These are phyloP conservation scores for Paramormyrops kingsleyae DNA, from an alignment of 2,113 vertebrate species.

Conservation along the genomic window DNA sequence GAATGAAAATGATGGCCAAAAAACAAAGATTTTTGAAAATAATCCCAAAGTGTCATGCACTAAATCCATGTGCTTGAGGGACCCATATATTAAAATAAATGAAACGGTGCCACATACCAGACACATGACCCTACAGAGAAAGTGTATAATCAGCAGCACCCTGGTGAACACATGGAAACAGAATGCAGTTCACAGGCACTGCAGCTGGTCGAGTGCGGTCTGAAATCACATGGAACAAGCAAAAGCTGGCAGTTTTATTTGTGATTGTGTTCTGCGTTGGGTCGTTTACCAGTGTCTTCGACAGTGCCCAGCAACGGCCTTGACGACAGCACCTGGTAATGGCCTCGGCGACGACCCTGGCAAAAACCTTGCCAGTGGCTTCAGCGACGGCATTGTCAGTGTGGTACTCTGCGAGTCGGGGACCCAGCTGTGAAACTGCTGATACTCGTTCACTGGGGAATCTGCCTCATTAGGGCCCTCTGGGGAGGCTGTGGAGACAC, in stretches of 20 bases:
- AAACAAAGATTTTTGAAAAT: not conserved
- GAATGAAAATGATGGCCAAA: not conserved
- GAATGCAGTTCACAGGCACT: not conserved
- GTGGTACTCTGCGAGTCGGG: not conserved
- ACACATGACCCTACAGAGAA: not conserved
- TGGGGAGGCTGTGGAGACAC: conserved; percentile 28
- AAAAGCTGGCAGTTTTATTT: not conserved
- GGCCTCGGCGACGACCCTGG: not conserved
- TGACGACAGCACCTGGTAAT: not conserved
- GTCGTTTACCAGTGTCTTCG: not conserved
- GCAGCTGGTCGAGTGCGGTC: not conserved
- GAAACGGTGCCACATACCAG: not conserved
- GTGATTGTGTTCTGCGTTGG: not conserved
- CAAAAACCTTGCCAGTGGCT: not conserved
- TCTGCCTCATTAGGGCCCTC: conserved; percentile 47
- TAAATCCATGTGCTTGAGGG: not conserved
- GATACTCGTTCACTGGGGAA: conserved; percentile 21
- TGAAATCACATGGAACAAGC: not conserved
- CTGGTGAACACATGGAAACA: not conserved
- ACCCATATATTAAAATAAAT: conserved; percentile 1
- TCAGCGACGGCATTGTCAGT: not conserved
- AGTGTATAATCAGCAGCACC: not conserved
- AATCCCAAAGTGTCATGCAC: not conserved
- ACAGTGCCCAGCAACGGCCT: not conserved
- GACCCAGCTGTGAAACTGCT: not conserved